These are phyloP conservation scores for Drosophila mulleri DNA, from an alignment of 2,888 invertebrate species.

Conservation along the genomic window DNA sequence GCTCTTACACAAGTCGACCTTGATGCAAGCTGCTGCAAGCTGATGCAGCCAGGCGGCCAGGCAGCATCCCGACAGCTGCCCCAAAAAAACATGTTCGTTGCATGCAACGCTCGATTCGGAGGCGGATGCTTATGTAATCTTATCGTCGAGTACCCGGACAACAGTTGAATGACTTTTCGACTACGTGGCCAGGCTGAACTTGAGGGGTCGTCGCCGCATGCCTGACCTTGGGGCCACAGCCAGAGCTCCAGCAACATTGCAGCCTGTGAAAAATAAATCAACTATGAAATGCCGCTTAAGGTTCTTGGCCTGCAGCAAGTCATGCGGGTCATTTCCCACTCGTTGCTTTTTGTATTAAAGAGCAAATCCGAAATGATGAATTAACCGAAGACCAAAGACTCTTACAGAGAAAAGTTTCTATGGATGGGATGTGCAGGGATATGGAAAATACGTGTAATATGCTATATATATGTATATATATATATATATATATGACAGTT, in stretches of 20 bases:
- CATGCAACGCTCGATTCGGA: slow-evolving; percentile 51
- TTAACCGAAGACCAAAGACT: background rate
- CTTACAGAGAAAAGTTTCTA: background rate
- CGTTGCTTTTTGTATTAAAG: slow-evolving; percentile 34
- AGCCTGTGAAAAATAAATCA: slow-evolving; percentile 57
- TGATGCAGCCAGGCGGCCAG: slow-evolving; percentile 1
- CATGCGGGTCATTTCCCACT: slow-evolving; percentile 36
- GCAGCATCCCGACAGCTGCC: slow-evolving; percentile 26
- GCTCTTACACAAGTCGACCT: slow-evolving; percentile 46
- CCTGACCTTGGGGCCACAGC: slow-evolving; percentile 30
- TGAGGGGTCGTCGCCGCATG: slow-evolving; percentile 53
- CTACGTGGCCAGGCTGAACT: slow-evolving; percentile 51
- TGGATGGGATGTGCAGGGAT: too few species aligned
- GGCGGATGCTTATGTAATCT: slow-evolving; percentile 64
- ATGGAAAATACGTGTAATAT: too few species aligned
- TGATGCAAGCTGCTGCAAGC: slow-evolving; percentile 31
- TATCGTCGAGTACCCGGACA: slow-evolving; percentile 24
- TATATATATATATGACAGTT: too few species aligned
- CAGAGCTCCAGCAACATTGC: slow-evolving; percentile 9
- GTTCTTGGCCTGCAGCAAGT: slow-evolving; percentile 32
- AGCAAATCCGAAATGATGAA: background rate
- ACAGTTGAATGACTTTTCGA: slow-evolving; percentile 69
- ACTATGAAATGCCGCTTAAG: slow-evolving; percentile 40
- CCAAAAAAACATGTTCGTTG: slow-evolving; percentile 39
- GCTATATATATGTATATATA: too few species aligned